Percentiles rank a stretch among this genome's conserved stretches.
These are phyloP conservation scores for Monarcha castaneiventris DNA, from an alignment of 2,113 vertebrate genomes.

Conservation along the genomic window DNA sequence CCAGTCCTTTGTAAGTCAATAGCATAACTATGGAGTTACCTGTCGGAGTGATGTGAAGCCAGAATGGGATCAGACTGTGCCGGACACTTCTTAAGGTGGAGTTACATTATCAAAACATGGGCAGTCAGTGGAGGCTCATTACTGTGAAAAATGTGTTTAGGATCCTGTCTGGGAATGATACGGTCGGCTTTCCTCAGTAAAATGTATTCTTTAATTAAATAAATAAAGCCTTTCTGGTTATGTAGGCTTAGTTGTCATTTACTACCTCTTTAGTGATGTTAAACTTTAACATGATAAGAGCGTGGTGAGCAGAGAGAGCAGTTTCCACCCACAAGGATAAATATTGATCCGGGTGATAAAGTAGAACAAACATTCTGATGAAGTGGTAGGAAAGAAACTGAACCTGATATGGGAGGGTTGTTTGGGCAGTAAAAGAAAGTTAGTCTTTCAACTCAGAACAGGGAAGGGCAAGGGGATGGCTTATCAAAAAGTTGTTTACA, in stretches of 20 bases:
- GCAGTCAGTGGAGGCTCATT: neutral
- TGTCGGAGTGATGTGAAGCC: neutral
- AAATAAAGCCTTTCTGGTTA: neutral
- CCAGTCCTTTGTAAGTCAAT: neutral
- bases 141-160: constrained; percentile 3
- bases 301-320: neutral
- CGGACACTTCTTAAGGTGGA: neutral
- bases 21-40: neutral
- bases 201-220: neutral
- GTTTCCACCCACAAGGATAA: constrained; percentile 64
- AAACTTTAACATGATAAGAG: constrained; percentile 43
- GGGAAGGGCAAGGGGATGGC: constrained; percentile 43
- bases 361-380: constrained; percentile 55
- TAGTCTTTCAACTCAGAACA: constrained; percentile 37
- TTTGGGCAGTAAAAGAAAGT: constrained; percentile 42
- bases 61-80: neutral
- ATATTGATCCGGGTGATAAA: constrained; percentile 59
- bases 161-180: neutral
- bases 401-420: neutral
- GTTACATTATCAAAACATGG: neutral
- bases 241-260: constrained; percentile 19
- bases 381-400: constrained; percentile 32
- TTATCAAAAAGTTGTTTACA: constrained; percentile 42
- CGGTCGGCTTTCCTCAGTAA: neutral
- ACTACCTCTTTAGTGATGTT: constrained; percentile 18